These are phyloP conservation scores for Zaprionus vittiger DNA, from an alignment of 1,140 invertebrate genomes.

Conservation along the genomic window DNA sequence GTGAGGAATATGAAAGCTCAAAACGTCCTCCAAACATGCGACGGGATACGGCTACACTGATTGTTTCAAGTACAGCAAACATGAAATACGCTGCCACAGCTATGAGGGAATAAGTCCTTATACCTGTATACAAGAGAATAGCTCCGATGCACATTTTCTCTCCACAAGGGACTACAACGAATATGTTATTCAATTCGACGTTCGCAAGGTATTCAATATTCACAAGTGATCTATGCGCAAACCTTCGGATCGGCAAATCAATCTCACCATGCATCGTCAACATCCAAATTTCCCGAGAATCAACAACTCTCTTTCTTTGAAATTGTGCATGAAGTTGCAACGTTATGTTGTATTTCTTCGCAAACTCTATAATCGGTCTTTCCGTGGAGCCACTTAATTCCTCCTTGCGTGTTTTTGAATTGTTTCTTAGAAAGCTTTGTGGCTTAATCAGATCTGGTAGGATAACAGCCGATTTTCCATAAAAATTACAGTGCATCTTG, in stretches of 20 bases:
- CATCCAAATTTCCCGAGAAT: neutral
- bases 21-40: neutral
- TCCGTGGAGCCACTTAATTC: slow-evolving; percentile 4
- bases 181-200: neutral
- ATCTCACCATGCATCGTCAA: neutral
- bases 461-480: slow-evolving; percentile 5
- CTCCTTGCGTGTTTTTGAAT: neutral
- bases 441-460: slow-evolving; percentile 2
- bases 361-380: slow-evolving; percentile 6
- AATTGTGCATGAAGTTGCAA: neutral
- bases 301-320: neutral
- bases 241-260: slow-evolving; percentile 10
- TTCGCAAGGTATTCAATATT: neutral
- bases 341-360: neutral
- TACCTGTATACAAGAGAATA: neutral
- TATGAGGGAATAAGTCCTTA: neutral
- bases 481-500: neutral
- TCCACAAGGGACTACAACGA: slow-evolving; percentile 40
- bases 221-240: neutral
- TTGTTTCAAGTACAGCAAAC: slow-evolving; percentile 30
- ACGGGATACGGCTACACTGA: neutral
- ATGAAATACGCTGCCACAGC: slow-evolving; percentile 18
- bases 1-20: neutral
- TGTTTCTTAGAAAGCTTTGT: neutral
- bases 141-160: neutral